phyloP scores from a whole-genome alignment of 2,113 vertebrate genomes.

The Telmatochromis bifrenatus region DNA sequence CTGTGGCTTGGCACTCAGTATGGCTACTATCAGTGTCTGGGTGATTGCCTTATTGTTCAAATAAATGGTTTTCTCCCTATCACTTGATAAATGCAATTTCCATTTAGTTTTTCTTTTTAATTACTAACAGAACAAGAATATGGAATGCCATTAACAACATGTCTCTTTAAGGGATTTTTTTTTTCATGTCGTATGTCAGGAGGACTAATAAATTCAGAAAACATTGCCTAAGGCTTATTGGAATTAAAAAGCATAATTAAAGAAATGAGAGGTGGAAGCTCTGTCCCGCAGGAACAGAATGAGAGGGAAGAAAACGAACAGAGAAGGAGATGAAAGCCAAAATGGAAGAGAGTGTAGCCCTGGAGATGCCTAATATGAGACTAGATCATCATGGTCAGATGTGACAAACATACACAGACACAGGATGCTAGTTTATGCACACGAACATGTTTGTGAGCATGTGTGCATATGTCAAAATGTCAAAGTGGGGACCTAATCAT shows the following conservation, averaged over 20 bases:
- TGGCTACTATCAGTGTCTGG: neutral
- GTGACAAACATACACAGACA: neutral
- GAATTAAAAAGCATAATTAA: constrained; percentile 52
- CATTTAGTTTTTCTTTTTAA: neutral
- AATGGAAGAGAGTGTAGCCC: neutral
- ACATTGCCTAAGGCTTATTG: constrained; percentile 26
- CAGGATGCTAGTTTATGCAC: neutral
- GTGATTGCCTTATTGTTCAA: neutral
- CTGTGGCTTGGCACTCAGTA: neutral
- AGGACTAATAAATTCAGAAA: constrained; percentile 27
- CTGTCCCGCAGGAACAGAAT: constrained; percentile 2
- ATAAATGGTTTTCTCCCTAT: neutral
- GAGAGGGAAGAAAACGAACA: neutral
- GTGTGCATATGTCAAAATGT: neutral
- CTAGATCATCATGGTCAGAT: neutral
- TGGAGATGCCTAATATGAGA: constrained; percentile 18
- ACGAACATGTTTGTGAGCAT: neutral
- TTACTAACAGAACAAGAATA: neutral
- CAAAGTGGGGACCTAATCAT: neutral
- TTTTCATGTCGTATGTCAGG: neutral
- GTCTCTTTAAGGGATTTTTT: neutral
- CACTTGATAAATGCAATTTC: neutral
- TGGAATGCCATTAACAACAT: neutral
- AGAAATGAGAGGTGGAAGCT: constrained; percentile 30
- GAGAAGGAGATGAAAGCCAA: constrained; percentile 36